Evolutionary conservation across 1,140 invertebrate genomes (phyloP), one percentile per base, ranked within the genome.

Genomic region (Hormaphis cornu): DNA sequence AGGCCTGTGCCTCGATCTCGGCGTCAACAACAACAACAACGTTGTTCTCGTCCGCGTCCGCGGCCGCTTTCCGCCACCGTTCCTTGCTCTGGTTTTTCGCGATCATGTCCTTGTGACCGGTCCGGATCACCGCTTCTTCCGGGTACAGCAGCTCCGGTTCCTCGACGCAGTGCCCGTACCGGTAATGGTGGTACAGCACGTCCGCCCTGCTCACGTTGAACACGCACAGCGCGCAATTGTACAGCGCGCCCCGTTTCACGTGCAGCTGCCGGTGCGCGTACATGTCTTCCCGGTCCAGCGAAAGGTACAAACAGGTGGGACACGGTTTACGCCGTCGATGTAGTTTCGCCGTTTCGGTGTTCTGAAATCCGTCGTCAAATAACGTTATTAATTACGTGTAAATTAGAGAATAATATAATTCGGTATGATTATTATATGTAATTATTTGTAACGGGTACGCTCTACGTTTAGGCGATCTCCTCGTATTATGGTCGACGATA

Each of bases 141-240:
- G 61, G 44, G n/a, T 26, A 66, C 20, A 1, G 6, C 1, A 33
- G 24, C 9, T 66, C 42, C 2, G 61, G 61, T 66, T 66, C 61
- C 4, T 66, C 61, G 5, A 66, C n/a, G 12, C 33, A 8, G 14
- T 66, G 61, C 0, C 40, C 61, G 44, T 46, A 35, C 20, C 61
- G 24, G n/a, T 66, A 80, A 76, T 92, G 89, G 74, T 90, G 88
- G 74, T 86, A 85, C 3, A 93, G 78, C 14, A 92, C 80, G 74
- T 91, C 86, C 48, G 86, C 82, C 76, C 89, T 88, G 30, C 85
- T 88, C 1, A 91, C 90, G 76, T 89, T 90, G 75, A 91, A 94
- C 71, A 86, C 85, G 77, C 90, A 94, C 69, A 86, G 79, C 1
- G 83, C 82, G 77, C 91, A 93, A 76, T 89, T 88, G 77, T 88